Base-by-base conservation (phyloP, 2,797 vertebrate genomes). In the Fistularia tabacaria region DNA sequence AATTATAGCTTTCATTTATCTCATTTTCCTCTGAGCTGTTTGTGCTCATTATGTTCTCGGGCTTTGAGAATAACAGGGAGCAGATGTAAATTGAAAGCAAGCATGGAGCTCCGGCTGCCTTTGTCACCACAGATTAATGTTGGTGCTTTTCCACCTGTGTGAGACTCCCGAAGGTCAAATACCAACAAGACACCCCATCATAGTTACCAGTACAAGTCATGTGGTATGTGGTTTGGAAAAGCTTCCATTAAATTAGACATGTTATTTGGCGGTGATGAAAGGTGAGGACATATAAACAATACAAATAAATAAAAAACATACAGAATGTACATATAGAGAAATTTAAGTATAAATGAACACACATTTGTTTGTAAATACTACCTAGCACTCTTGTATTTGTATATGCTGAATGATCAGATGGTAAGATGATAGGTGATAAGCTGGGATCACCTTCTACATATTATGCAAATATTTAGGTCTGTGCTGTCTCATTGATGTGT, bases 1-100 rank as follows among this genome's bases (percentile, higher is more conserved):
- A 80, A 86, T 81, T 81, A 80, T 54, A 66, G 73, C 54, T 52
- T 57, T 79, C 72, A 80, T 80, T 82, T 77, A 78, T 84, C 78
- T 80, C 40, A 69, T 76, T 83, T 81, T 64, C 58, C 71, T 79
- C 54, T 56, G 64, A 81, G 71, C 63, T 81, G 76, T 81, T 82
- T 77, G 76, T 71, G 71, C 73, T 79, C 66, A 61, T 84, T 74
- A 64, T 72, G 57, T 62, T 69, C 55, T 52, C 9, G 8, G 59
- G 55, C 68, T 78, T 50, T 41, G 69, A 79, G 69, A 71, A 63
- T 60, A 59, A 71, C 49, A 43, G 60, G 66, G 53, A 71, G 55
- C 70, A 73, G 68, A 72, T 72, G 69, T 71, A 74, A 77, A 81
- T 69, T 74, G 62, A 80, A 79, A 74, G 66, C 65, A 54, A 57